Conservation (phyloP, 1,140 invertebrate genomes). For the Procambarus virginalis region DNA sequence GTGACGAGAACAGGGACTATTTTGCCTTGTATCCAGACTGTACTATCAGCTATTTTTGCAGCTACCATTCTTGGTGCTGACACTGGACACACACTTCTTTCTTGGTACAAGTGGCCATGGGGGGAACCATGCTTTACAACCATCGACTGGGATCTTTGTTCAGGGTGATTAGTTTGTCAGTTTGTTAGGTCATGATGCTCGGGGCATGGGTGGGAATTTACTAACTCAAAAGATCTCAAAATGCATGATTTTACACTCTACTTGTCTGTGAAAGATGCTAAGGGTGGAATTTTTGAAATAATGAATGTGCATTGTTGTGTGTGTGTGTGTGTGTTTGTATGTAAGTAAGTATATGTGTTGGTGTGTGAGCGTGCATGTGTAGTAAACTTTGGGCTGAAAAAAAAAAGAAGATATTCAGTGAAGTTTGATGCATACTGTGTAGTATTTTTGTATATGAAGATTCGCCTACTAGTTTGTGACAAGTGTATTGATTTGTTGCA, state of each 20-base stretch:
- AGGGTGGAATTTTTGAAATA: conserved; percentile 18
- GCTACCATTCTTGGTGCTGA: conserved; percentile 48
- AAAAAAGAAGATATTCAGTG: conserved; percentile 25
- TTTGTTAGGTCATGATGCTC: conserved; percentile 31
- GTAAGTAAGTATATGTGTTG: conserved; percentile 14
- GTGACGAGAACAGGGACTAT: conserved; percentile 20
- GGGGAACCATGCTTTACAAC: conserved; percentile 52
- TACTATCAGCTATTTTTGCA: conserved; percentile 9
- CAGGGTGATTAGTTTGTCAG: conserved; percentile 47
- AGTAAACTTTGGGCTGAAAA: conserved; percentile 19
- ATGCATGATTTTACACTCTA: conserved; percentile 38
- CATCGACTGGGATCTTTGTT: conserved; percentile 49
- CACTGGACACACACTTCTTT: conserved; percentile 32
- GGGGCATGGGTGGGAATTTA: conserved; percentile 31
- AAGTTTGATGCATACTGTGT: conserved; percentile 61
- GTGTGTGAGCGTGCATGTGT: conserved; percentile 19
- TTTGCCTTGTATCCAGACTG: conserved; percentile 45
- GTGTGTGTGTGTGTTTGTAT: conserved; percentile 4
- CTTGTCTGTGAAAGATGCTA: conserved; percentile 1
- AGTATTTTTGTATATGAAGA: conserved; percentile 66
- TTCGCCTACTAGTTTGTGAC: conserved; percentile 65
- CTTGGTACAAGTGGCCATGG: conserved; percentile 47
- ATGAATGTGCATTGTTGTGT: conserved; percentile 3
- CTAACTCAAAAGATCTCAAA: conserved; percentile 58
- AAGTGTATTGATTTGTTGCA: conserved; percentile 60